Base-by-base conservation (phyloP, 1,140 invertebrate genomes). In the Plutomurus gul region DNA sequence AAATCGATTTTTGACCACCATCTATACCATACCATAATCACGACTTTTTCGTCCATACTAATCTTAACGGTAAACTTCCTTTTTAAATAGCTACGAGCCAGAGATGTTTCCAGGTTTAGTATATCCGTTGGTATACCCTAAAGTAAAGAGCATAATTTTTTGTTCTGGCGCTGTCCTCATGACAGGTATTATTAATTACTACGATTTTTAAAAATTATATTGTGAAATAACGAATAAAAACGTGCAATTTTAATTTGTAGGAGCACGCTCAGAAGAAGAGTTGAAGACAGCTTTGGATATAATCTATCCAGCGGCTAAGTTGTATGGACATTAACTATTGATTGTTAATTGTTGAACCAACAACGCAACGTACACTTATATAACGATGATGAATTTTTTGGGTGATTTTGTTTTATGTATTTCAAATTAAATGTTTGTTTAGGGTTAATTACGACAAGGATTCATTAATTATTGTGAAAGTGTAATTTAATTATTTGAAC, bases 81-180 rank as follows among this genome's bases (percentile, higher is more conserved):
- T 46, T 56, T 3, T 76, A 8, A 33, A 3, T 3, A 80, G 79
- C n/a, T 80, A 80, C 56, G 79, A 80, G 22, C 72, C 79, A 4
- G 79, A 76, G 25, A 70, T 76, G 20, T 80, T 80, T 60, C 79
- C 79, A 1, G 79, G 79, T 43, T 33, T 76, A 3, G 56, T 80
- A 3, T 49, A 65, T n/a, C 47, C 79, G 7, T 36, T 80, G 56
- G 46, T 20, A 4, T 25, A 76, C 51, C 75, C 79, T 1, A 65
- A 75, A 13, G 75, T 80, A 4, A 80, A 80, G 43, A 47, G 39
- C 11, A 80, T 80, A 13, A 56, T 80, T 6, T 80, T 80, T 27
- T 30, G 49, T 5, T 70, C 79, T 51, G 79, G 79, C 25, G 46
- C 74, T 51, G 75, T 80, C n/a, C 25, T 80, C 3, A 80, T 80